Conservation (phyloP, 2,888 invertebrate genomes). For the Polymixis lichenea region DNA sequence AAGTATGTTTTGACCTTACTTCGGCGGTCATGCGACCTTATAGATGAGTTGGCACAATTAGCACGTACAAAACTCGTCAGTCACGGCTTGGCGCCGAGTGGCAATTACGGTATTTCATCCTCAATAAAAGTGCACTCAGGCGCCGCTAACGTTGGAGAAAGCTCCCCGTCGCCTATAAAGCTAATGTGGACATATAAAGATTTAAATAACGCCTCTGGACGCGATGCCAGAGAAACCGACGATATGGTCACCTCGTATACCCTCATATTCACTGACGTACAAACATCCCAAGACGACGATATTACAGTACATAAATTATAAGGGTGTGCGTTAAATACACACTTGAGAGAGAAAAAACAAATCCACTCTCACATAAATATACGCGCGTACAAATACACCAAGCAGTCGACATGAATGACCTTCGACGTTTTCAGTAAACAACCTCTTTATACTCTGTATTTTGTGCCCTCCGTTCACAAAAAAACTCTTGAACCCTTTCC, state of each 20-base stretch:
- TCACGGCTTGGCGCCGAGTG: slow-evolving; percentile 85
- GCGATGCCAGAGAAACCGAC: slow-evolving; percentile 53
- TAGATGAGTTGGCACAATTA: slow-evolving; percentile 82
- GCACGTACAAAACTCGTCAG: slow-evolving; percentile 85
- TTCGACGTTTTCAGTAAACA: slow-evolving; percentile 56
- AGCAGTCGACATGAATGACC: slow-evolving; percentile 56
- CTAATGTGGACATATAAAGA: slow-evolving; percentile 88
- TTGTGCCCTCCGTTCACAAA: slow-evolving; percentile 48
- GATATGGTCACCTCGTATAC: slow-evolving; percentile 50
- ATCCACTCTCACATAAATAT: slow-evolving; percentile 35
- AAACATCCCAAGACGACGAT: slow-evolving; percentile 51
- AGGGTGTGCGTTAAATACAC: slow-evolving; percentile 33
- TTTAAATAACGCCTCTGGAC: slow-evolving; percentile 83
- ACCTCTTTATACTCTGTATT: slow-evolving; percentile 53
- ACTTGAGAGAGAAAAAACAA: slow-evolving; percentile 43
- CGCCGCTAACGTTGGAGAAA: slow-evolving; percentile 82
- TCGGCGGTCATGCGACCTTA: slow-evolving; percentile 69
- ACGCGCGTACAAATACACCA: slow-evolving; percentile 29
- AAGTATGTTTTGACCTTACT: slow-evolving; percentile 69
- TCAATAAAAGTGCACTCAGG: slow-evolving; percentile 89
- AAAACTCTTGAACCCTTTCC: slow-evolving; percentile 59
- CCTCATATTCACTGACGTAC: slow-evolving; percentile 35
- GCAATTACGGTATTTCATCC: slow-evolving; percentile 89
- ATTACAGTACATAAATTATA: slow-evolving; percentile 51
- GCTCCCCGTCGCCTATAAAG: slow-evolving; percentile 86